Percentiles rank a stretch among this genome's conserved stretches.
Evolutionary conservation across 2,113 vertebrate genomes (phyloP).

Genomic region (Acanthisitta chloris): DNA sequence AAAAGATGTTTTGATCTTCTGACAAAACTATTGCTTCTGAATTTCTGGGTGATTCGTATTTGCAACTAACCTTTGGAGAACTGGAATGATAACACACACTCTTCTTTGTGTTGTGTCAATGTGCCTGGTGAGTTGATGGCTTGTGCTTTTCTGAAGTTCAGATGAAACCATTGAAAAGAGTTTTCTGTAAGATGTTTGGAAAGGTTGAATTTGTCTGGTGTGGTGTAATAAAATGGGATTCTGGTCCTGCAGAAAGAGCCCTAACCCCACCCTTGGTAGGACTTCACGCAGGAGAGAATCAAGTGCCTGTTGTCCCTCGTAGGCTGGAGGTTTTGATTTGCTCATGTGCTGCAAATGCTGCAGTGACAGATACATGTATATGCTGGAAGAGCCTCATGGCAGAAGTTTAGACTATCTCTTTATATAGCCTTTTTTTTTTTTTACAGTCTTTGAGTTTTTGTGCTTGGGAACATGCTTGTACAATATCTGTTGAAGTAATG

Average conservation of each 20-base stretch:
- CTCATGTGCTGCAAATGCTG: background rate
- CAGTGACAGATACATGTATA: background rate
- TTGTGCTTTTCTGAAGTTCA: constrained; percentile 39
- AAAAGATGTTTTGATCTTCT: constrained; percentile 71
- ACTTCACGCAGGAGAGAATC: background rate
- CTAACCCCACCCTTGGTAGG: background rate
- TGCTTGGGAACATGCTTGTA: background rate
- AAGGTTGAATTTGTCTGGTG: background rate
- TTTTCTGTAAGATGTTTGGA: background rate
- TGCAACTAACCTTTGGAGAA: constrained; percentile 44
- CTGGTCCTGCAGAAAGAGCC: background rate
- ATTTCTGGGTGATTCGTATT: constrained; percentile 17
- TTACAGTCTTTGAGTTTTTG: background rate
- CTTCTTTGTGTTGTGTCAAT: constrained; percentile 50
- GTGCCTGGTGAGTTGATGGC: background rate
- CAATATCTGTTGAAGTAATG: background rate
- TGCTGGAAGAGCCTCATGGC: background rate
- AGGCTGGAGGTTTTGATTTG: background rate
- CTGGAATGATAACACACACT: constrained; percentile 7
- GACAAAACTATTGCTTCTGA: constrained; percentile 62
- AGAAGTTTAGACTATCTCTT: background rate
- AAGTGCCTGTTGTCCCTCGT: background rate
- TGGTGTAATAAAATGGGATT: background rate
- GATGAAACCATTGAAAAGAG: background rate
- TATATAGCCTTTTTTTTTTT: background rate